Conservation (phyloP, 2,888 invertebrate genomes). For the Philopedon plagiatum region DNA sequence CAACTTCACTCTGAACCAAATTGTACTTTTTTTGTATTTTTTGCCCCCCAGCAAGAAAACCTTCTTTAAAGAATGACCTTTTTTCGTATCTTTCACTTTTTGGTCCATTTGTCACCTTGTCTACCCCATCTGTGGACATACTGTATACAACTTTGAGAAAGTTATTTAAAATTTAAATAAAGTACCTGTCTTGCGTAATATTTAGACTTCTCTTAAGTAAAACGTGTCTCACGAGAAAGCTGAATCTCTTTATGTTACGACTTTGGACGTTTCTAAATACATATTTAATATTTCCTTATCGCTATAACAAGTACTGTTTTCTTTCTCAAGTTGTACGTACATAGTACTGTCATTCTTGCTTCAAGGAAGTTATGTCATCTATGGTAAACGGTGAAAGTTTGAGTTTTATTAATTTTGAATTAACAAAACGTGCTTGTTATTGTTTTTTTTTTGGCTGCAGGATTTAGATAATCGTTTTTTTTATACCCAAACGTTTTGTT, state of each 20-base stretch:
- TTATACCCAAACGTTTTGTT: too few species aligned
- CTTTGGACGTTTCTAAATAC: neutral
- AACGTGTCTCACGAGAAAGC: neutral
- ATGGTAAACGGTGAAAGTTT: slow-evolving; percentile 10
- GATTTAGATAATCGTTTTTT: too few species aligned
- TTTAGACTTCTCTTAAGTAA: neutral
- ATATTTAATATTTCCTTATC: slow-evolving; percentile 2
- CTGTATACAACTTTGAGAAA: too few species aligned
- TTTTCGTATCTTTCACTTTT: too few species aligned
- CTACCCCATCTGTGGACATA: too few species aligned
- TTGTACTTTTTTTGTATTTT: too few species aligned
- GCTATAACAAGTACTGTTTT: slow-evolving; percentile 9
- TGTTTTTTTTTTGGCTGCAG: neutral
- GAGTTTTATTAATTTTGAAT: neutral
- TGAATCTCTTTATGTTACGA: neutral
- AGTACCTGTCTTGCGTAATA: neutral
- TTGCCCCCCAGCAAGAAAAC: too few species aligned
- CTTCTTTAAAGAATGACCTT: too few species aligned
- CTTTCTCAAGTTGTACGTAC: neutral
- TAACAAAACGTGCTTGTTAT: neutral
- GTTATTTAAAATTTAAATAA: too few species aligned
- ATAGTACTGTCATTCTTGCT: neutral
- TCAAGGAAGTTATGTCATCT: slow-evolving; percentile 12
- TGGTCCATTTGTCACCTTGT: too few species aligned
- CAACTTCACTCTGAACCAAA: too few species aligned